These are phyloP conservation scores for Polypterus senegalus DNA, from an alignment of 2,113 vertebrate genomes.

Conservation along the genomic window DNA sequence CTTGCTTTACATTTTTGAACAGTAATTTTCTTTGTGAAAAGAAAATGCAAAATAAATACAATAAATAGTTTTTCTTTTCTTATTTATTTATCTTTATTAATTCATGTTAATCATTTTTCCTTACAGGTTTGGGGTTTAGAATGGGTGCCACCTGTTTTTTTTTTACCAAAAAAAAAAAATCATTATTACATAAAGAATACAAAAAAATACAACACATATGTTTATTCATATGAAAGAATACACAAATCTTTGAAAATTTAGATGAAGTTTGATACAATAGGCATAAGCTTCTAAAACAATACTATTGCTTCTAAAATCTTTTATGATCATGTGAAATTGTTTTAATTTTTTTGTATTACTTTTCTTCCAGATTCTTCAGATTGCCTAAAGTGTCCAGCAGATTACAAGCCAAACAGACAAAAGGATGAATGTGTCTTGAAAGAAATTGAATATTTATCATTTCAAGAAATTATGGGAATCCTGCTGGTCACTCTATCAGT, in stretches of 20 bases:
- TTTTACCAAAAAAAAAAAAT: too few relatives aligned
- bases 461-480: slow-evolving; percentile 38
- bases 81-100: too few relatives aligned
- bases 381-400: slow-evolving; percentile 32
- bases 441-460: slow-evolving; percentile 36
- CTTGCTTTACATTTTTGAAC: too few relatives aligned
- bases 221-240: background rate
- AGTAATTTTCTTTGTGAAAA: too few relatives aligned
- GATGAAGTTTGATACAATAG: background rate
- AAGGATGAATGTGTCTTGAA: slow-evolving; percentile 36
- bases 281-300: background rate
- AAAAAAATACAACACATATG: background rate
- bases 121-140: too few relatives aligned
- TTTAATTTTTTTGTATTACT: slow-evolving; percentile 5
- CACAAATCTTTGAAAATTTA: background rate
- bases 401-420: slow-evolving; percentile 40
- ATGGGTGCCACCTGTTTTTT: too few relatives aligned
- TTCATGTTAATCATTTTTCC: too few relatives aligned
- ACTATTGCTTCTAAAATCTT: background rate
- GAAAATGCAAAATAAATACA: too few relatives aligned
- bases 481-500: slow-evolving; percentile 32
- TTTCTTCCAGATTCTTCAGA: slow-evolving; percentile 35
- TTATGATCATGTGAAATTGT: background rate
- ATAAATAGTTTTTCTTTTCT: too few relatives aligned
- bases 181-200: background rate